A percentile compares a stretch with the other conserved stretches of the same genome.
Evolutionary conservation across 2,888 invertebrate genomes (phyloP).

Genomic region (Drosophila kambysellisi): DNA sequence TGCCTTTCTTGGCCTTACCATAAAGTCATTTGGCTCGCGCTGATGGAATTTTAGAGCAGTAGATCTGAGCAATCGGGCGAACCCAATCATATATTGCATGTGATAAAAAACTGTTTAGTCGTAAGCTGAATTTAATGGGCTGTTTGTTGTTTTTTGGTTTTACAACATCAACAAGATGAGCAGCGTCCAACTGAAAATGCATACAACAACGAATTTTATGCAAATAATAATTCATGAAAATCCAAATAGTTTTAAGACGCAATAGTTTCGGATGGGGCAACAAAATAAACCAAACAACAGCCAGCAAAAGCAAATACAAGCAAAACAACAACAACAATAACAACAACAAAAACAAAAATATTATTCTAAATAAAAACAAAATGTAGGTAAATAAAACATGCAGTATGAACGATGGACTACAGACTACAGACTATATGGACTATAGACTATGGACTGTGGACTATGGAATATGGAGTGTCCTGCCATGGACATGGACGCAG

Average conservation of each 20-base stretch:
- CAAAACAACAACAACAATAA: slow-evolving; percentile 32
- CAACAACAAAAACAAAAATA: slow-evolving; percentile 42
- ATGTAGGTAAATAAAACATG: slow-evolving; percentile 69
- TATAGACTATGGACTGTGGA: slow-evolving; percentile 16
- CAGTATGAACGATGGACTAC: slow-evolving; percentile 30
- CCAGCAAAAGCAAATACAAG: slow-evolving; percentile 51
- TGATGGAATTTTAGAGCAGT: slow-evolving; percentile 72
- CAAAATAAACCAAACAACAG: slow-evolving; percentile 30
- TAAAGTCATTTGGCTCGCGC: slow-evolving; percentile 62
- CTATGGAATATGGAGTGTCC: slow-evolving; percentile 35
- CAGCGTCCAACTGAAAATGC: slow-evolving; percentile 17
- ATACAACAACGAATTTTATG: slow-evolving; percentile 42
- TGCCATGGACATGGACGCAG: slow-evolving; percentile 39
- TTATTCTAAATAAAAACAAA: slow-evolving; percentile 69
- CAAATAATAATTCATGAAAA: slow-evolving; percentile 77
- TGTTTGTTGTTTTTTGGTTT: slow-evolving; percentile 36
- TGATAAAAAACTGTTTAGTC: slow-evolving; percentile 42
- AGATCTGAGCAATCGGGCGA: background rate
- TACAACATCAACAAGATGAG: slow-evolving; percentile 11
- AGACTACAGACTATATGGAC: slow-evolving; percentile 17
- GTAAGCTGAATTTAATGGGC: slow-evolving; percentile 59
- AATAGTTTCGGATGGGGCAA: too few relatives aligned
- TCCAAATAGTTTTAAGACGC: slow-evolving; percentile 57
- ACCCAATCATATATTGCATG: slow-evolving; percentile 22
- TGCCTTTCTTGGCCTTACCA: slow-evolving; percentile 40